These are phyloP conservation scores for Echinarachnius parma DNA, from an alignment of 53 echinoderm and acorn worm species.

Conservation along the genomic window DNA sequence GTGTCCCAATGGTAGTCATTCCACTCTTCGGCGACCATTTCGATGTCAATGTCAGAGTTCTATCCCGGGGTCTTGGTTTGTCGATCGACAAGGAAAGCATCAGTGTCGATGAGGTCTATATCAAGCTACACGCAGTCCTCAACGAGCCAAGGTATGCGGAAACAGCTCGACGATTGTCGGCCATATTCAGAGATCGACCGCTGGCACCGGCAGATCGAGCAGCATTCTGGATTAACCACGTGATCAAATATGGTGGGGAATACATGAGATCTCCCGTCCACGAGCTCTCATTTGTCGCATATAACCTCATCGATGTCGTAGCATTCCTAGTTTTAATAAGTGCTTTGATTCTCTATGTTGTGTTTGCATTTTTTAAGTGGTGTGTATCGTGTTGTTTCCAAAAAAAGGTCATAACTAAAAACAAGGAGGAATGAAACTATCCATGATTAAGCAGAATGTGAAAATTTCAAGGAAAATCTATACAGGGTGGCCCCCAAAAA, in stretches of 20 bases:
- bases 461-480: too few species aligned
- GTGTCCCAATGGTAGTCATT: slow-evolving; percentile 28
- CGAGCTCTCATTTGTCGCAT: slow-evolving; percentile 19
- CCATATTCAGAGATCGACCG: slow-evolving; percentile 41
- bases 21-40: slow-evolving; percentile 31
- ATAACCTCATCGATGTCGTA: slow-evolving; percentile 18
- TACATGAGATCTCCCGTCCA: slow-evolving; percentile 23
- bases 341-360: too few species aligned
- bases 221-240: slow-evolving; percentile 41
- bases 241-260: slow-evolving; percentile 36
- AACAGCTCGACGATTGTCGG: slow-evolving; percentile 13
- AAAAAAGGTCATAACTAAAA: too few species aligned
- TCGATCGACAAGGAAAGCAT: slow-evolving; percentile 6
- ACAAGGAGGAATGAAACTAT: too few species aligned
- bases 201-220: slow-evolving; percentile 32
- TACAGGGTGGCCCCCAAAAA: too few species aligned
- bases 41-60: slow-evolving; percentile 11
- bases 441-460: too few species aligned
- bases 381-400: too few species aligned
- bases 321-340: too few species aligned
- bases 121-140: slow-evolving; percentile 12
- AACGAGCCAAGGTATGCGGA: neutral
- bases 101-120: neutral
- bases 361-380: too few species aligned
- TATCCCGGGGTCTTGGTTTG: slow-evolving; percentile 14